phyloP scores from a whole-genome alignment of 2,797 vertebrate species.

The Crossoptilon crossoptilon region DNA sequence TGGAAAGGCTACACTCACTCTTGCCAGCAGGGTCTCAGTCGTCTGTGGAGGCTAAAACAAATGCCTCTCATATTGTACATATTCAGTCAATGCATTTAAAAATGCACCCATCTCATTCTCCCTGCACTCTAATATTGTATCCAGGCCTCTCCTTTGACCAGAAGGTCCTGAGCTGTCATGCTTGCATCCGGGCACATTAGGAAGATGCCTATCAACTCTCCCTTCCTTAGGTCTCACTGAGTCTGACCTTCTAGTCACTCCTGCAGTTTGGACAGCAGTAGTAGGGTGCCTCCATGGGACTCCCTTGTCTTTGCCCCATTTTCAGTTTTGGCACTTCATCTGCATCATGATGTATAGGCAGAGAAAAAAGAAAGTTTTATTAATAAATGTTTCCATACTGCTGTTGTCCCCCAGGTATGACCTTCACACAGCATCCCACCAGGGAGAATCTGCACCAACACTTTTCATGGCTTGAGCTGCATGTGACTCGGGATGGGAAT shows the following conservation, averaged over 20 bases:
- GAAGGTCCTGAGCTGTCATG: not conserved
- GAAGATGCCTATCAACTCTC: not conserved
- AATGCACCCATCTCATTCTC: accelerated
- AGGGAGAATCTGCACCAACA: accelerated
- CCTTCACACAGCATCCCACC: not conserved
- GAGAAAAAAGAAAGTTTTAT: not conserved
- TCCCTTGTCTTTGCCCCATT: not conserved
- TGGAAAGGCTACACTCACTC: not conserved
- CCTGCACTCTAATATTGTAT: not conserved
- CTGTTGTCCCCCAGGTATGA: not conserved
- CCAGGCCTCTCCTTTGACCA: not conserved
- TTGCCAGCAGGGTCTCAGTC: not conserved
- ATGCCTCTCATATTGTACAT: accelerated
- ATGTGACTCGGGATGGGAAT: accelerated
- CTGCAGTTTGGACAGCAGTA: not conserved
- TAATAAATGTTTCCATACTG: not conserved
- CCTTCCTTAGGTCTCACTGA: not conserved
- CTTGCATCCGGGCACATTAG: not conserved
- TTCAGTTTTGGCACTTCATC: not conserved
- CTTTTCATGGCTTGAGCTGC: not conserved
- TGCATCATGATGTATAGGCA: not conserved
- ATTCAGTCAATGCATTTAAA: not conserved
- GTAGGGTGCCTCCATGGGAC: not conserved
- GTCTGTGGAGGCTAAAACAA: not conserved
- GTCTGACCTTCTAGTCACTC: not conserved